Evolutionary conservation across 2,888 invertebrate genomes (phyloP).

Genomic region (Sphaerophoria rueppellii): DNA sequence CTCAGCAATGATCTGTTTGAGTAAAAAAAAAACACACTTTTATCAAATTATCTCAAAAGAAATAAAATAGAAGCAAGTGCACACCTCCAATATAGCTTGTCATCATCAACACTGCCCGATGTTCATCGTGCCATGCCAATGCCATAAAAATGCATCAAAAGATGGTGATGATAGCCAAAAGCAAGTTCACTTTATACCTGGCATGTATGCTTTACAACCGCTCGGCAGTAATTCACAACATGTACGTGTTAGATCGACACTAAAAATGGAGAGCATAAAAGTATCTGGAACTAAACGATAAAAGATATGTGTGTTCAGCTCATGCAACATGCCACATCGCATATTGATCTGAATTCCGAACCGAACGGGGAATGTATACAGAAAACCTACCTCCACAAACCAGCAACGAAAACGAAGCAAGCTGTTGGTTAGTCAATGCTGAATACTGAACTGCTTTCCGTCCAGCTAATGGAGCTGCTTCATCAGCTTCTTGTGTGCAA

Average conservation of each 20-base stretch:
- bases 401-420: neutral
- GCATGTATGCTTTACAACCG: constrained; percentile 31
- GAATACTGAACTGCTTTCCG: constrained; percentile 31
- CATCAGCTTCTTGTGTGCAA: constrained; percentile 23
- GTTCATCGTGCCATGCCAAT: constrained; percentile 43
- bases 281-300: constrained; percentile 73
- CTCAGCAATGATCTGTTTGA: too few species aligned
- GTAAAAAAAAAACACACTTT: too few species aligned
- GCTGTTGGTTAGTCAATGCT: neutral
- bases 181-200: constrained; percentile 50
- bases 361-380: neutral
- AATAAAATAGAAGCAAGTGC: neutral
- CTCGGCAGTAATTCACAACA: constrained; percentile 70
- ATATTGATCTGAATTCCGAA: neutral
- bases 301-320: constrained; percentile 43
- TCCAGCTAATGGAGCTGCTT: constrained; percentile 22
- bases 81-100: neutral
- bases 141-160: constrained; percentile 66
- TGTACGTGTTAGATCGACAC: constrained; percentile 72
- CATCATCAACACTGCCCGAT: constrained; percentile 47
- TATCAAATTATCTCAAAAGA: too few species aligned
- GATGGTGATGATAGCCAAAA: constrained; percentile 72
- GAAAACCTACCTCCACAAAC: constrained; percentile 40
- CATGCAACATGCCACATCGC: constrained; percentile 35
- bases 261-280: constrained; percentile 73